Base-by-base conservation (phyloP, 2,113 vertebrate species). In the Apus apus region DNA sequence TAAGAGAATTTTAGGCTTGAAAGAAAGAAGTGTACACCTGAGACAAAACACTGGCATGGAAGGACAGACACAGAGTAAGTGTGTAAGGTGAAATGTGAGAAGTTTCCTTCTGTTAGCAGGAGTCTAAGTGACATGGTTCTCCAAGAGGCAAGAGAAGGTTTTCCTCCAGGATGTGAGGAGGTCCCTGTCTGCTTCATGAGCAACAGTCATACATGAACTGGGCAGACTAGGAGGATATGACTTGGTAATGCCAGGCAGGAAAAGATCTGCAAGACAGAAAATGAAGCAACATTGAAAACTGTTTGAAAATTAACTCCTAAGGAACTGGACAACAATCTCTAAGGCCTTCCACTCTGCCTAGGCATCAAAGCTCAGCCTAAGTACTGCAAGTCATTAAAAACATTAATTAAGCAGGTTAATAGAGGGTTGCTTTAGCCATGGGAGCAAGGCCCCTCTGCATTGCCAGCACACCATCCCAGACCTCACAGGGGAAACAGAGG, bases 281-380 rank as follows among this genome's bases (percentile, higher is more conserved):
- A 46, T 0, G 8, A 81, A 87, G 73, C 26, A 11, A 54, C 0
- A 8, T 78, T 45, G 79, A 65, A 79, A 93, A 23, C 5, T 0
- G 50, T 45, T 85, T 61, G 84, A 79, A 94, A 85, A 72, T 75
- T 36, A 93, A 85, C 81, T 91, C 48, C 45, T 27, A 3, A 50
- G 56, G 25, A 60, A n/a, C 34, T 3, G 30, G 54, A 29, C 72
- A 54, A 43, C 50, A 21, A 60, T 34, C 86, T 89, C 29, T 15
- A 53, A 73, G 82, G 77, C 7, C 66, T 58, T 36, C 0, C 2
- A 87, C 87, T 81, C 15, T 51, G 64, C 57, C 82, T 12, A 12
- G 0, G 64, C 6, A 76, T 11, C 93, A 79, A 13, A 29, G 82
- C 67, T 66, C 18, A 46, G 50, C 22, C 50, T 19, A 23, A 68